Conservation (phyloP, 2,888 invertebrate genomes). For the Celastrina argiolus region DNA sequence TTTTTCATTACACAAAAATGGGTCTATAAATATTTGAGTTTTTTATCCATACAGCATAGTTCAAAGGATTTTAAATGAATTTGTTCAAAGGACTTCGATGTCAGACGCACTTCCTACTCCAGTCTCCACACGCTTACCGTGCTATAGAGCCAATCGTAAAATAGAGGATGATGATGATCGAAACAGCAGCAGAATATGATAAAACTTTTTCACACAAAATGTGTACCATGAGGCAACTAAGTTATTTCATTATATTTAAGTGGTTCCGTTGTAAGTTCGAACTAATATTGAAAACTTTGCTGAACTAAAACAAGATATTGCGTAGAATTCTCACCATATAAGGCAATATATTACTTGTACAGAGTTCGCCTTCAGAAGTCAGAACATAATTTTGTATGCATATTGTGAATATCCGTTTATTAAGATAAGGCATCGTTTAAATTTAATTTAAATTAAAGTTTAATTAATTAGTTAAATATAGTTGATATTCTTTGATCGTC, state of each 20-base stretch:
- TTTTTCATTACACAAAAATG: too few species aligned
- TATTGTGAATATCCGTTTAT: background rate
- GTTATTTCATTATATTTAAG: constrained; percentile 21
- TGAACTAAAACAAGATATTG: constrained; percentile 8
- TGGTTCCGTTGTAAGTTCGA: constrained; percentile 2
- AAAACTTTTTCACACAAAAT: constrained; percentile 9
- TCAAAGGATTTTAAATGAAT: too few species aligned
- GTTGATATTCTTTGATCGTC: too few species aligned
- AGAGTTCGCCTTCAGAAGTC: background rate
- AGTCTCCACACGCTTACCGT: too few species aligned
- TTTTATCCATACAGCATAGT: too few species aligned
- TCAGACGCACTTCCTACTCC: too few species aligned
- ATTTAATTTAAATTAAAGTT: too few species aligned
- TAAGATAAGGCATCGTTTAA: background rate
- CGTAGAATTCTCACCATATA: constrained; percentile 2
- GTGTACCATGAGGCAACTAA: background rate
- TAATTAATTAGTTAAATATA: too few species aligned
- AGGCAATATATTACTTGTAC: background rate
- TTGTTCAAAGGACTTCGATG: too few species aligned
- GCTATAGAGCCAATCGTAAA: background rate
- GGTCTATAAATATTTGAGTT: too few species aligned
- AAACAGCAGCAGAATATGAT: background rate
- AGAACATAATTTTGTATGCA: background rate
- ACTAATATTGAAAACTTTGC: constrained; percentile 20
- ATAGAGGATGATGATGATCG: background rate